Conservation (phyloP, 2,113 vertebrate species). For the Mungos mungo region DNA sequence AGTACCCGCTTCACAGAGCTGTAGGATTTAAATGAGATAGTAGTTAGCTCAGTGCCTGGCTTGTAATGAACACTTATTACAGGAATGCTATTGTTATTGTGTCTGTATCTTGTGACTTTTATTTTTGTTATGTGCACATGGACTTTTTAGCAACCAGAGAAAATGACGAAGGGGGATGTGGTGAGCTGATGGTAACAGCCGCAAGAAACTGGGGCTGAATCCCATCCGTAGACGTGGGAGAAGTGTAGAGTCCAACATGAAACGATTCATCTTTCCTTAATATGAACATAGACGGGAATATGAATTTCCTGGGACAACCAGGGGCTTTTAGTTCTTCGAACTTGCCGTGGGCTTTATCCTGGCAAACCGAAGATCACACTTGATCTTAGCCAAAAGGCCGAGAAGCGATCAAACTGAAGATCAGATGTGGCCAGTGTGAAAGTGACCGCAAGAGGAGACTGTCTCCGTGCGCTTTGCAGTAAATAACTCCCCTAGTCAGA, state of each 20-base stretch:
- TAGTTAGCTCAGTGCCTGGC: neutral
- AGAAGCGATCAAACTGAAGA: neutral
- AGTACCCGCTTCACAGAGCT: neutral
- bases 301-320: neutral
- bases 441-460: neutral
- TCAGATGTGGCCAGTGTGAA: neutral
- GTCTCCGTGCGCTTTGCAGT: constrained; percentile 3
- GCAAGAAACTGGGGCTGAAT: neutral
- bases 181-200: neutral
- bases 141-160: neutral
- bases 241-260: neutral
- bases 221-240: neutral
- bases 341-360: neutral
- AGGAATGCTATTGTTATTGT: neutral
- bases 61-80: neutral
- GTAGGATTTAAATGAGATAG: neutral
- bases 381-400: too few relatives aligned
- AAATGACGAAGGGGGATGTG: neutral
- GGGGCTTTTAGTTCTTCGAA: neutral
- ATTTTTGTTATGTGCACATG: neutral
- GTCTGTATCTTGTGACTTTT: neutral
- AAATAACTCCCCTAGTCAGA: neutral
- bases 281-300: neutral
- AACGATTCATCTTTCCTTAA: neutral
- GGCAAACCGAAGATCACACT: neutral